A percentile compares a stretch with the other conserved stretches of the same genome.
Evolutionary conservation across 1,140 invertebrate species (phyloP).

Genomic region (Agraylea sexmaculata): DNA sequence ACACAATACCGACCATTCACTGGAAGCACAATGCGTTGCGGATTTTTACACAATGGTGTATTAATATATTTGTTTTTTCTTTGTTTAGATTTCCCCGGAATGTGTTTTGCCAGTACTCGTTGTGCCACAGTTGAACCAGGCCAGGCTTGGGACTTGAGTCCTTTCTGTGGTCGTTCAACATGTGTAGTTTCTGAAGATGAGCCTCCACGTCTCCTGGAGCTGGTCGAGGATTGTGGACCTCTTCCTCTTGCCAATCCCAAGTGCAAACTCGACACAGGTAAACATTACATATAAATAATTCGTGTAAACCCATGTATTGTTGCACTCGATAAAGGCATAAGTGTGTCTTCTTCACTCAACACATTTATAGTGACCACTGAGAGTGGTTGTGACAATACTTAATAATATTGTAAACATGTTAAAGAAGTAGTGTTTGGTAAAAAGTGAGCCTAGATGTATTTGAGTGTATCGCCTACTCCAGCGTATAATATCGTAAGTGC

Average conservation of each 20-base stretch:
- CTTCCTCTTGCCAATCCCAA: conserved; percentile 73
- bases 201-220: conserved; percentile 59
- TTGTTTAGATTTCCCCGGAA: conserved; percentile 69
- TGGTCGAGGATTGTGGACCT: conserved; percentile 80
- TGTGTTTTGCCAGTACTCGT: conserved; percentile 81
- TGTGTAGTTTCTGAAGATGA: conserved; percentile 67
- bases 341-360: no score
- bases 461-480: no score
- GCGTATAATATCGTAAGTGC: no score
- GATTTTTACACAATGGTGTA: background rate
- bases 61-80: conserved; percentile 5
- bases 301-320: no score
- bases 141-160: conserved; percentile 70
- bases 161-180: conserved; percentile 78
- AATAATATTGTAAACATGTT: no score
- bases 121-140: conserved; percentile 74
- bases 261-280: conserved; percentile 65
- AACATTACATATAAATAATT: background rate
- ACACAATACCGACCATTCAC: background rate
- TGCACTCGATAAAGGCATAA: no score
- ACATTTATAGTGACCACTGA: no score
- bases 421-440: no score
- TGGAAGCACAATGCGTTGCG: background rate
- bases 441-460: no score
- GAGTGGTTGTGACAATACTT: no score